Evolutionary conservation across 2,797 vertebrate genomes (phyloP), one percentile per base, ranked within the genome.

Genomic region (Pseudomugil gertrudae): DNA sequence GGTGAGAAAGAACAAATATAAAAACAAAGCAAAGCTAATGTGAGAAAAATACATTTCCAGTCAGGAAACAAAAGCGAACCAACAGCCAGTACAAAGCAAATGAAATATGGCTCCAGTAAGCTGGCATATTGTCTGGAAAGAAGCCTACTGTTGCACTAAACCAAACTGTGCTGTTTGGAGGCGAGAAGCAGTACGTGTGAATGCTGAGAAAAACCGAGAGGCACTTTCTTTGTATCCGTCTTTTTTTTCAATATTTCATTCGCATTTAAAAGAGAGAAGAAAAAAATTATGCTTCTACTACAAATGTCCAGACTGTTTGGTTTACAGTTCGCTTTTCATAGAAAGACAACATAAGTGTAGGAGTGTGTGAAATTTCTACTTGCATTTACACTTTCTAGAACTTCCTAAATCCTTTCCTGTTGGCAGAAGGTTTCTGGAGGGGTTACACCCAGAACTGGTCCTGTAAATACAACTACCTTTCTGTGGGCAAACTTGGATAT

Each of bases 51-150:
- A 65, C 1, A 24, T 23, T 58, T 55, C 70, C 15, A 21, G 66
- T 70, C 9, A 14, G 21, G 45, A 47, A 43, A n/a, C 9, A 43
- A n/a, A 43, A 43, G 5, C 8, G 47, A 29, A 63, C 48, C 43
- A 66, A 52, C 19, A 76, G 57, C 26, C 19, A 57, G 36, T 5
- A 29, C 63, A 47, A 69, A 54, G 21, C 40, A 56, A 32, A 27
- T 48, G 54, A 65, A 78, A 69, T 72, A 69, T 79, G 79, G 57
- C 78, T 78, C 52, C n/a, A 62, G 60, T 63, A 61, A 45, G 51
- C 56, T 56, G 67, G 59, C 72, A 84, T 83, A 81, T 79, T 83
- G 72, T 65, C 56, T 67, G 64, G 65, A 75, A 70, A 33, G 27
- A 66, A 45, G 57, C 70, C 62, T 45, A 26, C 67, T 60, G 60